phyloP scores from a whole-genome alignment of 2,797 vertebrate genomes.

The Myiotriccus ornatus region DNA sequence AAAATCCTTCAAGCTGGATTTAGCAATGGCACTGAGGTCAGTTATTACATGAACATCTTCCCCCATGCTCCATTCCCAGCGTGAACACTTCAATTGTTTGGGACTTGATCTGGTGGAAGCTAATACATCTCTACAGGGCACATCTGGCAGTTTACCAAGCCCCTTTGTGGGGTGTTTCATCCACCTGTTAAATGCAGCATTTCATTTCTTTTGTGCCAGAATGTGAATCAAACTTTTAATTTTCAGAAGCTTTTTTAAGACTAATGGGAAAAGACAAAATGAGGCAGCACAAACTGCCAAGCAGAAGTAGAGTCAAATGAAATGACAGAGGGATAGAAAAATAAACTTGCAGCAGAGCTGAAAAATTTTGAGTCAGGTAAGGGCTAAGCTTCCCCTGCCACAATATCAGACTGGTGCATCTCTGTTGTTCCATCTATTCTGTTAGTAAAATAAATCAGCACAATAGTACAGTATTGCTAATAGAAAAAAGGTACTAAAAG shows the following conservation, averaged over 20 bases:
- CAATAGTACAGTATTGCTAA: neutral
- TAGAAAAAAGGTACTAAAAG: neutral
- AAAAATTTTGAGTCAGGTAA: slow-evolving; percentile 60
- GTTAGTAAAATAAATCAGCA: neutral
- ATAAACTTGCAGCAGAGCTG: slow-evolving; percentile 64
- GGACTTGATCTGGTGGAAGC: neutral
- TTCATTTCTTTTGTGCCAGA: slow-evolving; percentile 47
- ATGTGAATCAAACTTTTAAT: slow-evolving; percentile 67
- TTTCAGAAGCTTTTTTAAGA: slow-evolving; percentile 77
- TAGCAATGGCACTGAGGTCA: neutral
- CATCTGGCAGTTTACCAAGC: neutral
- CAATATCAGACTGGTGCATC: neutral
- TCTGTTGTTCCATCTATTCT: neutral
- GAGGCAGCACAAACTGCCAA: slow-evolving; percentile 71
- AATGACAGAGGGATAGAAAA: slow-evolving; percentile 69
- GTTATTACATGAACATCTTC: neutral
- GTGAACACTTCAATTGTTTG: neutral
- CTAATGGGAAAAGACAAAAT: slow-evolving; percentile 72
- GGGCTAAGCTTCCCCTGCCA: neutral
- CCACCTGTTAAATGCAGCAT: neutral
- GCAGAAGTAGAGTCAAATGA: slow-evolving; percentile 69
- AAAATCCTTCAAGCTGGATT: neutral
- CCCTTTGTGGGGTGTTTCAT: neutral
- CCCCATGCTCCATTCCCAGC: neutral
- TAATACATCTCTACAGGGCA: neutral